Evolutionary conservation across 2,888 invertebrate species (phyloP), one percentile per base, ranked within the genome.

Genomic region (Fragum whitleyi): DNA sequence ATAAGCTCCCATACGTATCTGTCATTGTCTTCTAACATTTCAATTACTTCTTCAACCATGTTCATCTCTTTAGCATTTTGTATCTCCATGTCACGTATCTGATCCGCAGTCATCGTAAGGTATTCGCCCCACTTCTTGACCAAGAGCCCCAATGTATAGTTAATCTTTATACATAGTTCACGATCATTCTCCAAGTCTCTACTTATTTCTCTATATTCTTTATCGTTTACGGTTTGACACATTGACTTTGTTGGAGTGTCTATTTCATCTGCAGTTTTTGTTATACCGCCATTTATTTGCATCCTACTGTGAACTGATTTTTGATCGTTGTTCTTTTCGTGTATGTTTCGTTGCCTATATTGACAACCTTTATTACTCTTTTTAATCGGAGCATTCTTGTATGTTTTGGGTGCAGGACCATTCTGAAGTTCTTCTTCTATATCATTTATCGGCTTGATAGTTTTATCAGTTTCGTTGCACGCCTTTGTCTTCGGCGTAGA

Each of bases 1-100:
- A 89, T 85, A 0, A 90, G 79, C 73, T 90, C 87, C 88, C 89
- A 89, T 7, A 90, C 88, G 70, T 88, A 88, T 62, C 88, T 78
- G 28, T 83, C 88, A 47, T 77, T 85, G 71, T 90, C 88, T 57
- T 86, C 85, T 14, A 90, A 57, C 88, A 90, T 88, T 65, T 87
- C 88, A 16, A 87, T 67, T 0, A 89, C 89, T 42, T 90, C 90
- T 14, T 85, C 79, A 11, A 83, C 69, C 69, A 79, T 79, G 32
- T 78, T 77, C 3, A 73, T 39, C 29, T 85, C 73, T 59, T 74
- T 62, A 2, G 87, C 87, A 59, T 82, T 85, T 32, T 86, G 68
- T 11, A 87, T 47, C 42, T 88, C 89, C 55, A 79, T 83, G 16
- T 65, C n/a, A 2, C 74, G 42, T 28, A 90, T 78, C 73, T 88